A percentile compares a stretch with the other conserved stretches of the same genome.
Evolutionary conservation across 2,888 invertebrate species (phyloP).

Genomic region (Heterodera filipjevi): DNA sequence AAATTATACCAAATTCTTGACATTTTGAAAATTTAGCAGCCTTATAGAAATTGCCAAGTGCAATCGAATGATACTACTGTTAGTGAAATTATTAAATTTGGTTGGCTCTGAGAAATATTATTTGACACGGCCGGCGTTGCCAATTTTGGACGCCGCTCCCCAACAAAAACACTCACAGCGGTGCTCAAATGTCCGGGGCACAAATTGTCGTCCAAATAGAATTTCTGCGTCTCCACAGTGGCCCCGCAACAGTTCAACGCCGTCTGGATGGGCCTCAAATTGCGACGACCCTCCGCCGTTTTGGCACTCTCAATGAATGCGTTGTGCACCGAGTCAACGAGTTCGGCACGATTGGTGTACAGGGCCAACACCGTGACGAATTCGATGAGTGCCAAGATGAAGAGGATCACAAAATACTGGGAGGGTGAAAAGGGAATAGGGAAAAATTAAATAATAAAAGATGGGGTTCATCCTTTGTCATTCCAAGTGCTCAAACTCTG

Average conservation of each 20-base stretch:
- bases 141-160: no score
- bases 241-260: conserved; percentile 61
- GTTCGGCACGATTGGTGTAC: conserved; percentile 51
- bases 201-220: conserved; percentile 47
- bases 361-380: conserved; percentile 54
- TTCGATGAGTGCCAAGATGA: conserved; percentile 55
- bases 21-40: no score
- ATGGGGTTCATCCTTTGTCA: no score
- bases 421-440: no score
- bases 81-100: no score
- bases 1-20: no score
- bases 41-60: background rate
- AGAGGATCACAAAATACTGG: conserved; percentile 56
- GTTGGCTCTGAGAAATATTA: background rate
- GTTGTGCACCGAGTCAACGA: conserved; percentile 51
- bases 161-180: conserved; percentile 35
- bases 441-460: no score
- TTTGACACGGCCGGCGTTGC: background rate
- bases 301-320: conserved; percentile 50
- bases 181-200: conserved; percentile 37
- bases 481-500: no score
- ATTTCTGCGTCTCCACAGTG: conserved; percentile 46
- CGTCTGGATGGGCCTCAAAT: conserved; percentile 58
- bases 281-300: conserved; percentile 43
- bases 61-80: no score